Evolutionary conservation across 2,113 vertebrate species (phyloP).

Genomic region (Myrmecobius fasciatus): DNA sequence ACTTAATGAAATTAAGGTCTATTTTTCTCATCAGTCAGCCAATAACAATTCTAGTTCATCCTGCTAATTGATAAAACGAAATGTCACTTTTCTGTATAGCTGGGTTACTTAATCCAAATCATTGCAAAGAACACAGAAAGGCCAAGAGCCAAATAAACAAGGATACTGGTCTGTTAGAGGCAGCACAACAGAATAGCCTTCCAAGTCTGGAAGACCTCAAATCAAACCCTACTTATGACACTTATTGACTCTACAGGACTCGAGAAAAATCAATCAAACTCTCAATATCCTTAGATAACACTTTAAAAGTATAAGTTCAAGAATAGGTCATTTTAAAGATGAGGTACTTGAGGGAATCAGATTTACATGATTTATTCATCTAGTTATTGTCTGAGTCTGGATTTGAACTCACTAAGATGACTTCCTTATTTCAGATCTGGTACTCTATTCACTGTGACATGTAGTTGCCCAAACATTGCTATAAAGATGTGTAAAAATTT

Average conservation of each 20-base stretch:
- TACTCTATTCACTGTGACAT: too few relatives aligned
- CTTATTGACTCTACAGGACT: not conserved
- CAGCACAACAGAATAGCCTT: not conserved
- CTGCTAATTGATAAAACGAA: conserved; percentile 3
- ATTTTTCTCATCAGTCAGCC: not conserved
- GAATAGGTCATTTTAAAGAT: not conserved
- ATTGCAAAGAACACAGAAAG: not conserved
- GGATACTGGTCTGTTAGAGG: not conserved
- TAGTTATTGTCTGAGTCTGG: too few relatives aligned
- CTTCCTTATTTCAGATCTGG: too few relatives aligned
- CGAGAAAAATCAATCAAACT: not conserved
- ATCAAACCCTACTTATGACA: not conserved
- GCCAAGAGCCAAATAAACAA: not conserved
- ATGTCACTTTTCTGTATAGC: not conserved
- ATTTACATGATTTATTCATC: too few relatives aligned
- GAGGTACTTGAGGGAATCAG: too few relatives aligned
- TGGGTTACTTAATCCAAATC: not conserved
- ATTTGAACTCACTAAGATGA: too few relatives aligned
- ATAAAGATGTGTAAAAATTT: not conserved
- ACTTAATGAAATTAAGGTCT: conserved; percentile 6
- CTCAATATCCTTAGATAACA: not conserved
- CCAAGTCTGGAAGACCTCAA: not conserved
- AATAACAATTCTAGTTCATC: not conserved
- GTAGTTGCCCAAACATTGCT: not conserved
- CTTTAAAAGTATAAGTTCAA: not conserved